phyloP scores from a whole-genome alignment of 2,797 vertebrate genomes.

The Masticophis lateralis region DNA sequence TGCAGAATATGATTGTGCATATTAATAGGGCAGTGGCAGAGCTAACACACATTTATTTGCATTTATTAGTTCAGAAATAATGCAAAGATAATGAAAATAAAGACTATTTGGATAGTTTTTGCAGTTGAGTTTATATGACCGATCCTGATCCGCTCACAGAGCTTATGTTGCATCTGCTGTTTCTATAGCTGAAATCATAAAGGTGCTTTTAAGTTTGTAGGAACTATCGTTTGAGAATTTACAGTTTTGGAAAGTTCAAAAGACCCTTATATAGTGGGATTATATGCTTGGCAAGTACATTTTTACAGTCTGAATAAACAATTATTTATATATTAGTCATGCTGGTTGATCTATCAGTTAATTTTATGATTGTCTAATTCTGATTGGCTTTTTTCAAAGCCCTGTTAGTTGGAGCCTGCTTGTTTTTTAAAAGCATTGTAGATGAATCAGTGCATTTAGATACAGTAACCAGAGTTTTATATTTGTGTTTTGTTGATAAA shows the following conservation, averaged over 20 bases:
- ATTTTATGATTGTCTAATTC: conserved; percentile 1
- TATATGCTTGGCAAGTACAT: conserved; percentile 21
- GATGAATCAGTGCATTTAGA: conserved; percentile 5
- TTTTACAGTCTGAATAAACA: conserved; percentile 26
- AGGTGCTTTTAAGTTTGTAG: background rate
- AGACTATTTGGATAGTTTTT: background rate
- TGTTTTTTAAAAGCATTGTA: conserved; percentile 24
- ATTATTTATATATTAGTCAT: background rate
- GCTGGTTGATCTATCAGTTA: background rate
- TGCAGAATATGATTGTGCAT: background rate
- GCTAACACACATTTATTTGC: background rate
- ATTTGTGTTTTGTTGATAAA: conserved; percentile 27
- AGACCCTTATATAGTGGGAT: background rate
- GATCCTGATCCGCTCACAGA: background rate
- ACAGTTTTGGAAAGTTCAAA: background rate
- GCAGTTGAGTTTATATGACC: background rate
- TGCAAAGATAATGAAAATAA: background rate
- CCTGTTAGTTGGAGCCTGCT: conserved; percentile 40
- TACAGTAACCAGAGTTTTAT: conserved; percentile 33
- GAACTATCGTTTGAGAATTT: background rate
- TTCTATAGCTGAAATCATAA: background rate
- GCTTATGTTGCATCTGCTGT: background rate
- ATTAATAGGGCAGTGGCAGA: background rate
- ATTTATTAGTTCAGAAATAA: background rate
- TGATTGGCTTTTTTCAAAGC: conserved; percentile 16